phyloP scores from a whole-genome alignment of 2,888 invertebrate genomes.

The Himalopsyche kuldschensis region DNA sequence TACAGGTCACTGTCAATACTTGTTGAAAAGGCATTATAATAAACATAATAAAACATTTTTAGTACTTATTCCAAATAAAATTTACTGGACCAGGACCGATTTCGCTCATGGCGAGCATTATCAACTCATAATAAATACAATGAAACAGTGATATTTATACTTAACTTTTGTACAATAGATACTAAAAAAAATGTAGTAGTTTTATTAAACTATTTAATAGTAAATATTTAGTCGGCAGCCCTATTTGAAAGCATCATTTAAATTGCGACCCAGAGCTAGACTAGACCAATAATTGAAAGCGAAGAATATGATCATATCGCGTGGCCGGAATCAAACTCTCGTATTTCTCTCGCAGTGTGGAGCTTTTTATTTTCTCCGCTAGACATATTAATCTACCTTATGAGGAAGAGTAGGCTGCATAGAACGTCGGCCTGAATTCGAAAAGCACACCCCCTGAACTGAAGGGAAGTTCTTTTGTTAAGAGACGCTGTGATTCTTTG shows the following conservation, averaged over 20 bases:
- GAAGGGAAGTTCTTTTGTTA: neutral
- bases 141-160: no score
- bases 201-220: no score
- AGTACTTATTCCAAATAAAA: no score
- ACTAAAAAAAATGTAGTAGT: no score
- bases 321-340: neutral
- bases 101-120: no score
- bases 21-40: no score
- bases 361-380: neutral
- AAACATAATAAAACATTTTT: no score
- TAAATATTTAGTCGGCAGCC: neutral
- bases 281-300: conserved; percentile 31
- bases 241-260: neutral
- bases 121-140: no score
- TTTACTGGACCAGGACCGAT: no score
- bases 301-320: conserved; percentile 14
- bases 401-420: neutral
- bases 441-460: neutral
- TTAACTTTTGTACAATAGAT: no score
- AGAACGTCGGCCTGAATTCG: neutral
- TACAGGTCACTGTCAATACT: no score
- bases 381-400: conserved; percentile 7
- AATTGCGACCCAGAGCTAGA: neutral
- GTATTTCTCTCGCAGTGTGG: neutral
- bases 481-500: neutral